Base-by-base conservation (phyloP, 2,888 invertebrate genomes). In the Thera britannica region DNA sequence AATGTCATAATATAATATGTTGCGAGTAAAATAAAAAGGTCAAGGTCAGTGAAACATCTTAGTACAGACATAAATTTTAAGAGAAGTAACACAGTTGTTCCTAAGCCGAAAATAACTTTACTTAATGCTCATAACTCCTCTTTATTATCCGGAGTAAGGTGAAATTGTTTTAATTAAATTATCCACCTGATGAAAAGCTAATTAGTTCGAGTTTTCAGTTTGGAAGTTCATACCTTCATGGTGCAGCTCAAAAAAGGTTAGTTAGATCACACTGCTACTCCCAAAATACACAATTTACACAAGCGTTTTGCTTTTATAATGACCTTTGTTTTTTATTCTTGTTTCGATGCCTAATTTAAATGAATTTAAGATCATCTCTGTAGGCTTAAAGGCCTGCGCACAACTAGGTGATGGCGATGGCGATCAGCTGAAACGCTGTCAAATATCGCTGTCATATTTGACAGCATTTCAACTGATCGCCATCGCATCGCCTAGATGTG, bases 101-200 rank as follows among this genome's bases (percentile, higher is more conserved):
- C 23, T 23, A 38, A 62, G 60, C 48, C n/a, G 11, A 52, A 38
- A 51, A 35, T 41, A 34, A 35, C 34, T 54, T 44, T n/a, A 9
- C 38, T 54, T 48, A 55, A 52, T 51, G 46, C 67, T 67, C 6
- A 73, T 75, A 75, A 76, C 67, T 75, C 66, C 71, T 75, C 75
- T 77, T 76, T 72, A 80, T 76, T 75, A 77, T 72, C 67, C 65
- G 60, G 71, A 70, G 75, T 73, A 74, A 62, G 73, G 67, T 72
- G 61, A 78, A 79, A 78, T 74, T 73, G 73, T 74, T 61, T 76
- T 73, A 78, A 80, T 80, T 76, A 72, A 80, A 76, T 80, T 67
- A 71, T 35, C 61, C 6, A 51, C 72, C 73, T 72, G 70, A 65
- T 71, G 65, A 74, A 71, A 68, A 72, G 75, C 74, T 78, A 77